Base-by-base conservation (phyloP, 2,888 invertebrate genomes). In the Venustoraphidia nigricollis region DNA sequence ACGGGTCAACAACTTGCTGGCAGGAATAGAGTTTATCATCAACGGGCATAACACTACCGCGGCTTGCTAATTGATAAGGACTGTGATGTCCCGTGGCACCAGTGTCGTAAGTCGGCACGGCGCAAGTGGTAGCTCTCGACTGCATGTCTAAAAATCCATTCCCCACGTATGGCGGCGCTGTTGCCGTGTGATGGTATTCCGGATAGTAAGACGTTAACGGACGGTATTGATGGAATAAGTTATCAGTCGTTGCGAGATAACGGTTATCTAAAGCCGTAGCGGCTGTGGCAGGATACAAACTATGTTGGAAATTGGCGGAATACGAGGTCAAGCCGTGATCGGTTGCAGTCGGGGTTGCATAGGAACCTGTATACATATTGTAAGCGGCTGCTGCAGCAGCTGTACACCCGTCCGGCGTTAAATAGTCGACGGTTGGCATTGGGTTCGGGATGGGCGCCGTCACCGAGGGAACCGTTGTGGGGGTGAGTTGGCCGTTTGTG, bases 191-290 rank as follows among this genome's bases (percentile, higher is more conserved):
- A 57, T 81, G 81, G 58, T 84, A 83, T 43, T 83, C 83, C 1
- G 84, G 80, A 60, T 86, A 86, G 64, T 91, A 90, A 5, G 79
- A 75, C 38, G 89, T 84, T 44, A 92, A 67, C n/a, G 90, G 83
- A 53, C 91, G 79, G 67, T 92, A 92, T 66, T 91, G 90, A 62
- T 87, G 84, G 71, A 91, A 91, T 58, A 92, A 75, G 61, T 90
- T 90, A 60, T 91, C 90, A 9, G 89, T 81, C 38, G 83, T 63
- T 9, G 75, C 78, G 56, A 91, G 69, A 68, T 90, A 82, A 56
- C 74, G 68, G 56, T 73, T 73, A 56, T 73, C 73, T 51, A 72
- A 57, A 4, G 71, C 66, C 5, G 68, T 63, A 9, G 72, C 70
- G 46, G 71, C 66, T 65, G 68, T 70, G 0, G 66, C 64, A 1